Percentiles rank a stretch among this genome's conserved stretches.
phyloP scores from a whole-genome alignment of 2,888 invertebrate species.

The Rhagonycha fulva region DNA sequence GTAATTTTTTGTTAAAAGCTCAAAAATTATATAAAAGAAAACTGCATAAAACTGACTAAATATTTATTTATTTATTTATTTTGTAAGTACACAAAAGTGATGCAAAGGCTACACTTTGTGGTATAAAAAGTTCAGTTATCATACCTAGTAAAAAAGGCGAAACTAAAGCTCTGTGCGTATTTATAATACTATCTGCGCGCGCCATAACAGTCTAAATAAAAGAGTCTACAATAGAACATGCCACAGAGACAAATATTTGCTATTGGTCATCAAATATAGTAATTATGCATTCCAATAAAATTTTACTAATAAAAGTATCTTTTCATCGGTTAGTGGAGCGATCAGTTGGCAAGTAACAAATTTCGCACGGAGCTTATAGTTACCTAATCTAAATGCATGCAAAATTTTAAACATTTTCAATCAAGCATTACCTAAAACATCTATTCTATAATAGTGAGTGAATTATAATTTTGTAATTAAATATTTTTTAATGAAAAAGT shows the following conservation, averaged over 20 bases:
- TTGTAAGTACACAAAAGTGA: conserved; percentile 6
- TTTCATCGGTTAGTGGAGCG: background rate
- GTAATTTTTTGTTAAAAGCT: too few species aligned
- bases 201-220: background rate
- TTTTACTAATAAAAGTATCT: background rate
- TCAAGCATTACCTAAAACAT: background rate
- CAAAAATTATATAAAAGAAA: background rate
- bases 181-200: background rate
- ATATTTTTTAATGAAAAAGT: conserved; percentile 5
- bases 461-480: conserved; percentile 9
- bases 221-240: background rate
- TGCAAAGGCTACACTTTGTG: conserved; percentile 9
- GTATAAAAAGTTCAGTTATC: conserved; percentile 10
- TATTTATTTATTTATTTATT: background rate
- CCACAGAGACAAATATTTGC: background rate
- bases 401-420: conserved; percentile 6
- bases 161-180: background rate
- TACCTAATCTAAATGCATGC: conserved; percentile 12
- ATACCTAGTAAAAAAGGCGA: background rate
- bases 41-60: background rate
- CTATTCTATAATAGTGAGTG: conserved; percentile 15
- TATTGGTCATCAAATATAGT: background rate
- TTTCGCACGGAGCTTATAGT: background rate
- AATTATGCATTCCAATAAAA: background rate
- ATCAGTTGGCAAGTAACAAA: background rate